Conservation (phyloP, 2,888 invertebrate genomes). For the Cyrtodaria siliqua region DNA sequence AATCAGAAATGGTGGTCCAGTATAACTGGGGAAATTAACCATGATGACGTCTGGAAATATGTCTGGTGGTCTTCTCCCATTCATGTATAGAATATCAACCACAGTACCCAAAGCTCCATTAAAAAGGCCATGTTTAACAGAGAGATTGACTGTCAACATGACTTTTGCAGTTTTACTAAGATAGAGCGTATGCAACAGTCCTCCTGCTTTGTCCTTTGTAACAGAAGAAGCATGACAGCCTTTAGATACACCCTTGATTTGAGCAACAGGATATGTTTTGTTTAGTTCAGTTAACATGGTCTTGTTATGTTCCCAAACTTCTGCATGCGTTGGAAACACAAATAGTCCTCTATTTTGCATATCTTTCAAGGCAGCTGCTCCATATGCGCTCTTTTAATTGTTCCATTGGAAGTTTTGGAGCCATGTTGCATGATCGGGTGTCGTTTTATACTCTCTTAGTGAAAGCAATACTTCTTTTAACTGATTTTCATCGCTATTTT, state of each 20-base stretch:
- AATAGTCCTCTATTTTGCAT: neutral
- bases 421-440: constrained; percentile 42
- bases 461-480: constrained; percentile 34
- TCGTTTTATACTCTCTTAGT: constrained; percentile 34
- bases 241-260: constrained; percentile 51
- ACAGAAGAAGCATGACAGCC: neutral
- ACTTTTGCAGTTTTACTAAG: neutral
- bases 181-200: neutral
- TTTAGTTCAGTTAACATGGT: constrained; percentile 28
- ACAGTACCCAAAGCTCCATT: constrained; percentile 62
- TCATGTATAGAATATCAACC: constrained; percentile 21
- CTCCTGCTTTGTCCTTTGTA: neutral
- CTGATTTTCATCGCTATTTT: constrained; percentile 24
- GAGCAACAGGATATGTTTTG: constrained; percentile 42
- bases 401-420: constrained; percentile 54
- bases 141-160: constrained; percentile 8
- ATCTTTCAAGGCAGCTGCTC: neutral
- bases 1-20: constrained; percentile 49
- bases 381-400: neutral
- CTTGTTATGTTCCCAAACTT: constrained; percentile 10
- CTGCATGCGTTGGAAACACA: constrained; percentile 26
- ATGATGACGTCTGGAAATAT: constrained; percentile 27
- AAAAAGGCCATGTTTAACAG: constrained; percentile 55
- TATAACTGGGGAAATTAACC: constrained; percentile 56
- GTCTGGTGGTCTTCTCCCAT: neutral